Evolutionary conservation across 2,797 vertebrate genomes (phyloP).

Genomic region (Rhinatrema bivittatum): DNA sequence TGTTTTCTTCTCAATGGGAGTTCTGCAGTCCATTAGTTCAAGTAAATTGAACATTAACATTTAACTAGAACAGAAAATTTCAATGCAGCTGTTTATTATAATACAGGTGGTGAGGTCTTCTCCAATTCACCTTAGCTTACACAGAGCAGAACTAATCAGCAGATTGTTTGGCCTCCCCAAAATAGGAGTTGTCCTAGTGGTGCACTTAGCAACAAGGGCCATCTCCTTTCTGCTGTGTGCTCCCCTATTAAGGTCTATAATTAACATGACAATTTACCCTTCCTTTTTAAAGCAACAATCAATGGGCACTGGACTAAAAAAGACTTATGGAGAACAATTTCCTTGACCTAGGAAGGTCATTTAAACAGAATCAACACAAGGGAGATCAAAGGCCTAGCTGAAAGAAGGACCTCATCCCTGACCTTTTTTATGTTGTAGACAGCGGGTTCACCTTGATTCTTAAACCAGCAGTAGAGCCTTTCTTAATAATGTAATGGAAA

Average conservation of each 20-base stretch:
- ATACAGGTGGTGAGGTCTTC: conserved; percentile 50
- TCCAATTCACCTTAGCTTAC: conserved; percentile 24
- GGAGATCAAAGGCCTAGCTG: conserved; percentile 22
- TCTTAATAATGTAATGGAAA: too few relatives aligned
- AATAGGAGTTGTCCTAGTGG: too few relatives aligned
- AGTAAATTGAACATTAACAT: conserved; percentile 37
- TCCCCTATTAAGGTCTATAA: background rate
- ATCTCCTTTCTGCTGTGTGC: background rate
- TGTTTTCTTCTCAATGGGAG: conserved; percentile 18
- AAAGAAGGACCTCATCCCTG: background rate
- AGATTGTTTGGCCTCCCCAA: too few relatives aligned
- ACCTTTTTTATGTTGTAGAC: background rate
- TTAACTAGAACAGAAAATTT: conserved; percentile 40
- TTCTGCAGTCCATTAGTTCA: conserved; percentile 34
- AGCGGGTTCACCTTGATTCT: conserved; percentile 12
- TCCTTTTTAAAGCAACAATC: conserved; percentile 13
- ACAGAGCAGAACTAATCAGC: conserved; percentile 23
- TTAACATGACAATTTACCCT: conserved; percentile 30
- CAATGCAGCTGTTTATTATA: conserved; percentile 62
- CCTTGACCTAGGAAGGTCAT: conserved; percentile 21
- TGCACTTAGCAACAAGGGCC: background rate
- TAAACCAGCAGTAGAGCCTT: too few relatives aligned
- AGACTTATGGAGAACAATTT: conserved; percentile 13
- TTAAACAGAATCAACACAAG: conserved; percentile 31
- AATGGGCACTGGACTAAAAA: conserved; percentile 2